A percentile compares a stretch with the other conserved stretches of the same genome.
phyloP scores from a whole-genome alignment of 2,888 invertebrate genomes.

The Dascillus cervinus region DNA sequence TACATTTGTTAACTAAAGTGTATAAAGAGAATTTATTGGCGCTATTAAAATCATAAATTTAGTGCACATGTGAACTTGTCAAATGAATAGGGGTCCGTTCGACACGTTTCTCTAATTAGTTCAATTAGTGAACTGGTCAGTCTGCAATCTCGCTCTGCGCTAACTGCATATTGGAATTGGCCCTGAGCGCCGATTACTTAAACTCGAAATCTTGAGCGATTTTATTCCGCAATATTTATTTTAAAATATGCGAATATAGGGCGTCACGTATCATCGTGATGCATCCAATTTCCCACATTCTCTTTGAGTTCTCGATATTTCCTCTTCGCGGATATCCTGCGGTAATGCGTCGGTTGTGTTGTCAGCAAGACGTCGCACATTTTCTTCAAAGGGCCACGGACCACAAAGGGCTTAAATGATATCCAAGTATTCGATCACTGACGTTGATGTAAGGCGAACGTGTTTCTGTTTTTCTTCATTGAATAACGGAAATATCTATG shows the following conservation, averaged over 20 bases:
- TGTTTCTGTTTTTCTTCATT: slow-evolving; percentile 22
- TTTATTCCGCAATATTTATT: slow-evolving; percentile 5
- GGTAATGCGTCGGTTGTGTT: slow-evolving; percentile 23
- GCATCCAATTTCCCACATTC: slow-evolving; percentile 21
- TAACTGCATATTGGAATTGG: slow-evolving; percentile 18
- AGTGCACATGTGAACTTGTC: slow-evolving; percentile 32
- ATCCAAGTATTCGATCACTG: slow-evolving; percentile 18
- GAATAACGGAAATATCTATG: too few species aligned
- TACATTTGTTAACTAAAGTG: slow-evolving; percentile 39
- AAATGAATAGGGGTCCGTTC: slow-evolving; percentile 37
- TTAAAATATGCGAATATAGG: slow-evolving; percentile 9
- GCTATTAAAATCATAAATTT: slow-evolving; percentile 43
- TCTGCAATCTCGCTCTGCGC: too few species aligned
- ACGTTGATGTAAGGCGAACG: slow-evolving; percentile 18
- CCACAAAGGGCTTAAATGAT: slow-evolving; percentile 30
- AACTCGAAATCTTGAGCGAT: slow-evolving; percentile 3
- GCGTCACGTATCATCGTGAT: too few species aligned
- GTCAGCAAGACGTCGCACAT: slow-evolving; percentile 23
- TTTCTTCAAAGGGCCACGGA: slow-evolving; percentile 21
- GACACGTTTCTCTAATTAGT: slow-evolving; percentile 43
- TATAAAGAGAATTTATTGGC: slow-evolving; percentile 40
- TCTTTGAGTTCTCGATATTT: slow-evolving; percentile 24
- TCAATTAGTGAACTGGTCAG: slow-evolving; percentile 40
- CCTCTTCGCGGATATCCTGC: slow-evolving; percentile 22
- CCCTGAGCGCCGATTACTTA: too few species aligned